Base-by-base conservation (phyloP, 2,888 invertebrate species). In the Agrilus cyanescens region DNA sequence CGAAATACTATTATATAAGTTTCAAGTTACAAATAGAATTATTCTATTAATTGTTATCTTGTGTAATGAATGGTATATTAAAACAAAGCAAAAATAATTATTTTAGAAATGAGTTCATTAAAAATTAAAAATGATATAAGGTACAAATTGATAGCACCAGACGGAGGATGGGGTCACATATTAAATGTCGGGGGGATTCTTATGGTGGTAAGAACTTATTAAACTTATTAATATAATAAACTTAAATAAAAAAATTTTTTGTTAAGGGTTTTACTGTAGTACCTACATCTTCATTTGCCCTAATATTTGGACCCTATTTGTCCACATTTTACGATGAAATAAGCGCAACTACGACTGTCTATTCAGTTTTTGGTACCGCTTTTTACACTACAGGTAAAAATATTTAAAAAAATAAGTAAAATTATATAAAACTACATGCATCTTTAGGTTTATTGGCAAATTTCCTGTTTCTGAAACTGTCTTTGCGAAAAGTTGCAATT, bases 81-180 rank as follows among this genome's bases (percentile, higher is more conserved):
- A 10, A 4, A 10, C 2, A 25, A 25, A 20, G 7, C 20, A 20
- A 6, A 20, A 20, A 20, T 5, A 20, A 20, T 20, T 20, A 6
- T 20, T 6, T 5, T 5, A 20, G 10, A 25, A 25, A 25, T 25
- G 25, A 25, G 10, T 10, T 25, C 25, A 25, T 10, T 10, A 25
- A 25, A 25, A 25, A 25, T 25, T 1, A 25, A 25, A 10, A 25
- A 25, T 2, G 25, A 25, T 10, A 4, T 25, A 25, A 45, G 50
- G 16, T 56, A 55, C 36, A 51, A 57, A 47, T 44, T 57, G 12
- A 40, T 53, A 32, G 48, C 57, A 29, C 60, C 62, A 1, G 62
- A 62, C 43, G 86, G 87, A 4, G 86, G 86, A 1, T 88, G 85
- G 84, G 87, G 86, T 0, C 84, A 84, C 62, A 65, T 84, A 38